Base-by-base conservation (phyloP, 2,113 vertebrate species). In the Notothenia rossii region DNA sequence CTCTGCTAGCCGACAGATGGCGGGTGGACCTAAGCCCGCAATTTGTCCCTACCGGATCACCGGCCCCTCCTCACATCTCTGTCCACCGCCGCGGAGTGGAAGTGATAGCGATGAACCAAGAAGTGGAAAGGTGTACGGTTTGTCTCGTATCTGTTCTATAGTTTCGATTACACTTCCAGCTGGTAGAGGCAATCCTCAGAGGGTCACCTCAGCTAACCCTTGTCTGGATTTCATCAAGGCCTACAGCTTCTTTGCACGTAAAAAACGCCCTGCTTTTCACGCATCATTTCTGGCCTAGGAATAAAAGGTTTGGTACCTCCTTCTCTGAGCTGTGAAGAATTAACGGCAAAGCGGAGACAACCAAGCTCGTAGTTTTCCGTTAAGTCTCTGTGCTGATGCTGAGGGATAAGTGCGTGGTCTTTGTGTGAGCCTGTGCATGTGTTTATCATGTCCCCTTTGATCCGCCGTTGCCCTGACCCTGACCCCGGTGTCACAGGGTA, bases 1-100 rank as follows among this genome's bases (percentile, higher is more conserved):
- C 77, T 75, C 33, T 66, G 86, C 88, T 89, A 68, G 89, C 84
- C 33, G 75, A 90, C 93, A 94, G 93, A 94, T 93, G 93, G 93
- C 79, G 62, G 53, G 77, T 84, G 87, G 83, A 85, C 81, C 74
- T 88, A 89, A 92, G 82, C 85, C 86, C 7, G 45, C 86, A 86
- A 89, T 90, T 93, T 88, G 90, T 85, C 85, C 88, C 89, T 87
- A 81, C 68, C 54, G 12, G 88, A 91, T 89, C 85, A 70, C 79
- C 79, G 50, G 75, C 77, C 77, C 80, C 78, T 29, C 73, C 72
- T 84, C 79, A 55, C 59, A 71, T 71, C 79, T 81, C 70, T 56
- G 20, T 49, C 55, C 29, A 29, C 29, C 3, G 29, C 29, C 65
- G 14, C 71, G 69, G 72, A 76, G 74, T 3, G 56, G 83, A 78